phyloP scores from a whole-genome alignment of 1,140 invertebrate genomes.

The Saccostrea cuccullata region DNA sequence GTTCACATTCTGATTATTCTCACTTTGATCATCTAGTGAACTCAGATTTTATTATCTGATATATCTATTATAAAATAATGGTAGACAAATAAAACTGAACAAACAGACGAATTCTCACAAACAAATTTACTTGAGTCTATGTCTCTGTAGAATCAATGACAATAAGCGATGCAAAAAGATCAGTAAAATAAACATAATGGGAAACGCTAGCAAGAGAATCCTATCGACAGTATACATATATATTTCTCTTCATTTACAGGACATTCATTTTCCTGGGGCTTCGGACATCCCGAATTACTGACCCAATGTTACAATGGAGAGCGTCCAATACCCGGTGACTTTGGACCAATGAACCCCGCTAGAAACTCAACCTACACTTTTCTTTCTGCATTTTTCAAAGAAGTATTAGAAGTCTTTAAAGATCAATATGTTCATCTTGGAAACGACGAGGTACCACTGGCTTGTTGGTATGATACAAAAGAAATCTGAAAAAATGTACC shows the following conservation, averaged over 20 bases:
- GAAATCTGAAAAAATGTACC: neutral
- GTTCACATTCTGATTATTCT: too few relatives aligned
- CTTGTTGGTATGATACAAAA: slow-evolving; percentile 86
- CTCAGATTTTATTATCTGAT: too few relatives aligned
- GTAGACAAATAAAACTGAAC: too few relatives aligned
- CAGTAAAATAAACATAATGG: too few relatives aligned
- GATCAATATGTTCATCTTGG: slow-evolving; percentile 81
- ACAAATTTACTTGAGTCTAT: too few relatives aligned
- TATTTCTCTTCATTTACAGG: slow-evolving; percentile 79
- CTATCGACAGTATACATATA: too few relatives aligned
- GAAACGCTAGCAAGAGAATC: neutral
- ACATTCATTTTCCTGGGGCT: slow-evolving; percentile 90
- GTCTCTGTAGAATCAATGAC: too few relatives aligned
- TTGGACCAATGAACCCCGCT: slow-evolving; percentile 69
- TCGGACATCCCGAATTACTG: slow-evolving; percentile 83
- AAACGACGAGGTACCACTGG: slow-evolving; percentile 92
- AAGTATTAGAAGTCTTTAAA: slow-evolving; percentile 71
- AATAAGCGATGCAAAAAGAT: neutral
- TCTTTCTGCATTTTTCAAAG: slow-evolving; percentile 68
- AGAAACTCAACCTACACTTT: slow-evolving; percentile 69
- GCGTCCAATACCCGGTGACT: slow-evolving; percentile 51
- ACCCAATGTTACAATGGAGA: slow-evolving; percentile 82
- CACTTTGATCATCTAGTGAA: too few relatives aligned
- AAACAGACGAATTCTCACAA: too few relatives aligned
- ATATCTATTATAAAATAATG: too few relatives aligned